Evolutionary conservation across 2,113 vertebrate genomes (phyloP), one percentile per base, ranked within the genome.

Genomic region (Paramormyrops kingsleyae): DNA sequence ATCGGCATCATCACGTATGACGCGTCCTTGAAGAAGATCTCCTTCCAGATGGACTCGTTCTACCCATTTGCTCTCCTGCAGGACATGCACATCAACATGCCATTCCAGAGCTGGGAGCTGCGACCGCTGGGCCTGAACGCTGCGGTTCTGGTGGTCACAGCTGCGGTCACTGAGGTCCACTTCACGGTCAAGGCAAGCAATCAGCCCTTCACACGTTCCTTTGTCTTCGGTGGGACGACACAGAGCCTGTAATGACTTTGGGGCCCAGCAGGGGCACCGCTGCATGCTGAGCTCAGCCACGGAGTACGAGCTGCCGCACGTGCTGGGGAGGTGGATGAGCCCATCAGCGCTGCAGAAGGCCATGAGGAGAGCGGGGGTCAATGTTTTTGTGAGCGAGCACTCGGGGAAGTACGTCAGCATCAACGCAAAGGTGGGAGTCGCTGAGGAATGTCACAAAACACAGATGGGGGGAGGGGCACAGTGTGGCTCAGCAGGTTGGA

Each of bases 81-180:
- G 92, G 95, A 97, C n/a, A 92, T 93, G 0, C 96, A 98, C 1
- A 87, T 95, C 88, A 96, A 97, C 90, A 94, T 99, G 95, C 98
- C 98, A 0, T 98, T 97, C 70, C 95, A 93, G 89, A 95, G 94
- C 0, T 99, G 98, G 98, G 96, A 98, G 90, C 91, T 99, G 12
- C 93, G 47, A 12, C 97, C 97, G 0, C 89, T 94, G 1, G 95
- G 90, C 0, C 21, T 27, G 1, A 92, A 98, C 91, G 92, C 95
- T 1, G 96, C 93, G 2, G 49, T 96, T 1, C 90, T 97, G 86
- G 94, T 13, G 0, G 66, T 99, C 89, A 93, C 90, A 0, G 94
- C 97, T 13, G 92, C 93, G 0, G 95, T 97, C 83, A 91, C 94
- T 0, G 93, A 95, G 4, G 89, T 99, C 92, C 95, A 94, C 66